Evolutionary conservation across 2,888 invertebrate species (phyloP).

Genomic region (Dicyrtoma fusca): DNA sequence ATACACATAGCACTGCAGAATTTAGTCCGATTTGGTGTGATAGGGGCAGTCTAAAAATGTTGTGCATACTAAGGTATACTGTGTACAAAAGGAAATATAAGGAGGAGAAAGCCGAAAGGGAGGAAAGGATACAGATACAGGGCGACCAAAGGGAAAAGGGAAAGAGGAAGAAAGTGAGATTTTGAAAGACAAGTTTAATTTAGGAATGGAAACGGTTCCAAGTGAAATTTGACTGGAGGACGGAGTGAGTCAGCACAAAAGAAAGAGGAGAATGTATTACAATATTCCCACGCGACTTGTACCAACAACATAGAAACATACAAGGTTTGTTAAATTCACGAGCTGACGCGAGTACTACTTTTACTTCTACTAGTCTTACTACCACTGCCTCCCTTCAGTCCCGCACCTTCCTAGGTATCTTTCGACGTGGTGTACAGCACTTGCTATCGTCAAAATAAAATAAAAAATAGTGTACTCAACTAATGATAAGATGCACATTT

Average conservation of each 20-base stretch:
- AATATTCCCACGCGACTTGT: slow-evolving; percentile 41
- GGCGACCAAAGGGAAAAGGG: slow-evolving; percentile 2
- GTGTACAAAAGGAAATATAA: neutral
- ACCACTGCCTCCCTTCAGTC: neutral
- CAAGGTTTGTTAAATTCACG: neutral
- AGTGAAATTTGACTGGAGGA: slow-evolving; percentile 37
- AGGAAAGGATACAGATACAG: neutral
- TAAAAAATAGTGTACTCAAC: neutral
- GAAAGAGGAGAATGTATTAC: slow-evolving; percentile 38
- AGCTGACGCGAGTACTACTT: too few relatives aligned
- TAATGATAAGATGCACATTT: too few relatives aligned
- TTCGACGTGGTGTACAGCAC: neutral
- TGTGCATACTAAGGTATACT: too few relatives aligned
- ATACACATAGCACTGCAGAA: neutral
- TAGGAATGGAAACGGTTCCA: slow-evolving; percentile 36
- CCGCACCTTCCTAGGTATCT: neutral
- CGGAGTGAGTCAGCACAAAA: slow-evolving; percentile 17
- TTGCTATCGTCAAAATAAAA: neutral
- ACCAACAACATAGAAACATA: slow-evolving; percentile 1
- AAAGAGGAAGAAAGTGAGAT: slow-evolving; percentile 12
- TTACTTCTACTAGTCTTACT: neutral
- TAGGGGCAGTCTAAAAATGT: neutral
- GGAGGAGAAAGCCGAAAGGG: neutral
- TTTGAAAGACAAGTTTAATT: slow-evolving; percentile 45
- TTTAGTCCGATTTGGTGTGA: neutral